Conservation (phyloP, 2,888 invertebrate species). For the Adineta ricciae region DNA sequence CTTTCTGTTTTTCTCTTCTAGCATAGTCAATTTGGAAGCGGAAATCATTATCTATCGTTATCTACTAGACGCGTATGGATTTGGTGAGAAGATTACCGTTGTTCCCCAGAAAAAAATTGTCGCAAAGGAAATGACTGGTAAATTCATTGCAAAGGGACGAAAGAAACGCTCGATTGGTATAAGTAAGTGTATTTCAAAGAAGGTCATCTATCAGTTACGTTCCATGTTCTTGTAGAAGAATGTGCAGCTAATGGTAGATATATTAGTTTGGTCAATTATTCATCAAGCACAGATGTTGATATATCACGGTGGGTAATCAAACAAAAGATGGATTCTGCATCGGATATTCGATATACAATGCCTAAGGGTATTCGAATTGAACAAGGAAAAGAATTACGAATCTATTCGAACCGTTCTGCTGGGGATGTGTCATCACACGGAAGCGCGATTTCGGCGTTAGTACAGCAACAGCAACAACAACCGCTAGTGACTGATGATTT, state of each 20-base stretch:
- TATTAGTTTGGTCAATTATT: neutral
- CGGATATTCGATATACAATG: neutral
- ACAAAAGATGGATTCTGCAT: neutral
- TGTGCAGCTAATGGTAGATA: neutral
- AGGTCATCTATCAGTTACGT: neutral
- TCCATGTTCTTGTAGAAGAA: neutral
- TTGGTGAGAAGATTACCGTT: neutral
- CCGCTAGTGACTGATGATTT: neutral
- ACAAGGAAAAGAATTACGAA: neutral
- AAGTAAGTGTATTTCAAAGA: neutral
- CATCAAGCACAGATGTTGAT: neutral
- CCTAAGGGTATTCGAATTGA: neutral
- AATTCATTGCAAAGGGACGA: neutral
- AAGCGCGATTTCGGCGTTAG: neutral
- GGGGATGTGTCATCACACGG: neutral
- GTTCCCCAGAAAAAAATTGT: neutral
- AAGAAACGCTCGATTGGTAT: neutral
- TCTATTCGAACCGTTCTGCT: neutral
- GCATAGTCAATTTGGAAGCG: neutral
- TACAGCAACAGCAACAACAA: no score
- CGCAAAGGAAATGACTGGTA: neutral
- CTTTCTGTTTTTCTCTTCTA: neutral
- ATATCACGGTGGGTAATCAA: neutral
- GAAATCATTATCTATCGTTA: neutral
- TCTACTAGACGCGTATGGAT: neutral